phyloP scores from a whole-genome alignment of 2,113 vertebrate genomes.

The Colaptes auratus region DNA sequence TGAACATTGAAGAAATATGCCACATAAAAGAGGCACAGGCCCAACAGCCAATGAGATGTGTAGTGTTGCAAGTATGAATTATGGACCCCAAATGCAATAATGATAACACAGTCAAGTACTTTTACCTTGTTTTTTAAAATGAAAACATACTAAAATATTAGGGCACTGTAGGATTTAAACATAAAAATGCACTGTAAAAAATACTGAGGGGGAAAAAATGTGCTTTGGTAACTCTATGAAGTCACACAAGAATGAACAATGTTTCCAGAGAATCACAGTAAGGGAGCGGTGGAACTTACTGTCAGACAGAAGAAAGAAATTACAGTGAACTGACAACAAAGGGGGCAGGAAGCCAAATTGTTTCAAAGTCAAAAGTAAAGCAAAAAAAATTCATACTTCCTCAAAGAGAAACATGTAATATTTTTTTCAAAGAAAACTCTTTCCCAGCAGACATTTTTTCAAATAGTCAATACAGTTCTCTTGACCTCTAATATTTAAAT shows the following conservation, averaged over 20 bases:
- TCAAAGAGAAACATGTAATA: background rate
- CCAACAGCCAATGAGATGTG: background rate
- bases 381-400: background rate
- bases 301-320: conserved; percentile 28
- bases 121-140: conserved; percentile 38
- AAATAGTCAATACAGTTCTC: background rate
- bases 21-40: conserved; percentile 23
- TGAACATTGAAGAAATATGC: conserved; percentile 11
- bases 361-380: conserved; percentile 48
- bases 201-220: background rate
- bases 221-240: conserved; percentile 11
- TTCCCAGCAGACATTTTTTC: background rate
- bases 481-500: background rate
- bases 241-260: background rate
- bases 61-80: background rate
- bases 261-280: background rate
- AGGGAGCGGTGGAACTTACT: background rate
- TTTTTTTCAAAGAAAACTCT: background rate
- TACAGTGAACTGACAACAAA: background rate
- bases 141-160: conserved; percentile 44
- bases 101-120: conserved; percentile 8
- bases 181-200: background rate
- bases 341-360: background rate
- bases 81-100: conserved; percentile 3
- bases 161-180: background rate